Evolutionary conservation across 2,888 invertebrate species (phyloP), one percentile per base, ranked within the genome.

Genomic region (Chirona hameri): DNA sequence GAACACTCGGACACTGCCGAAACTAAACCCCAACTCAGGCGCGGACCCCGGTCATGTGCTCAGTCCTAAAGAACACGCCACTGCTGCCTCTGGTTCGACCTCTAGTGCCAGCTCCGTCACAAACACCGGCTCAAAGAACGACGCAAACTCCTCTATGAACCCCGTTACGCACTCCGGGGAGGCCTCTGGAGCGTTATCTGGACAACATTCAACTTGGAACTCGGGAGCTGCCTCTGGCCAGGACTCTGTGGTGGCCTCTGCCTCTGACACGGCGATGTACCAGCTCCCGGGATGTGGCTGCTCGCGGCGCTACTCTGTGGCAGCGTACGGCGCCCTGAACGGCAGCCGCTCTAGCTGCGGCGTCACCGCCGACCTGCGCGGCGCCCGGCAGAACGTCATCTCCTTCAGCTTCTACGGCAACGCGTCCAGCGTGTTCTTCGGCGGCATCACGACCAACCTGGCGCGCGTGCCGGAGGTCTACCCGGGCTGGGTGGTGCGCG

Each of bases 341-440:
- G 76, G 76, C 4, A 39, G 21, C 21, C 39, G 39, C 39, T 76
- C 76, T 1, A 76, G 76, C 39, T 79, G 79, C 79, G 79, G 48
- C 27, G 52, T 46, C 5, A 46, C 46, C 27, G 79, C 79, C 27
- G 79, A 48, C 14, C 14, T 79, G n/a, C 79, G 83, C 31, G 83
- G 83, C 18, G 27, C 82, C 14, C 12, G 39, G 21, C 83, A 83
- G 69, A 82, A 81, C 31, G 79, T 83, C 39, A 82, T 83, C 31
- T 29, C 46, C 15, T 83, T 81, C 57, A 72, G 82, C 7, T 83
- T 83, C 57, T 83, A 83, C 60, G 83, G 83, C 15, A 80, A 82
- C 27, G 76, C 82, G 10, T 65, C 79, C 24, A 57, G 82, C 31
- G 82, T 82, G 48, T 83, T 82, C 55, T 83, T 83, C 60, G 27